Base-by-base conservation (phyloP, 1,140 invertebrate species). In the Camponotus pennsylvanicus region DNA sequence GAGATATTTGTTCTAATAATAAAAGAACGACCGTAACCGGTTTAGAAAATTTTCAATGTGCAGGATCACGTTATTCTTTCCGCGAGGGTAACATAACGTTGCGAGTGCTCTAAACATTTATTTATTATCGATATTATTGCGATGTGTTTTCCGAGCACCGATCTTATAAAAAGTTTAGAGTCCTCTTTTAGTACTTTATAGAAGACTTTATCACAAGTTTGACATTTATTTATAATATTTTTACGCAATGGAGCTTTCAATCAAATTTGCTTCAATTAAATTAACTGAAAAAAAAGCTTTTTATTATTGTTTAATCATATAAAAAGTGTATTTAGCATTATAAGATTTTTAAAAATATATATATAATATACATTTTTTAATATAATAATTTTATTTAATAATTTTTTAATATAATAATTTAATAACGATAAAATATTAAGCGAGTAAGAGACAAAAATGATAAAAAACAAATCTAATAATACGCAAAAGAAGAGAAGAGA, bases 1-100 rank as follows among this genome's bases (percentile, higher is more conserved):
- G 79, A 83, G 32, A 83, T 83, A 75, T 75, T 34, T 32, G 40
- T 73, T 32, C 42, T 83, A 63, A 83, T 75, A 75, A 73, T 52
- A 52, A 52, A 83, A 21, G 69, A 57, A 49, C 42, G 55, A 8
- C 4, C 45, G 40, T 32, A 34, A 61, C 55, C 69, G 27, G 55
- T 63, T 75, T 75, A 11, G 61, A 63, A 75, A 63, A 83, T 73
- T 83, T 83, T 49, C 55, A 75, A 52, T 3, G 18, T 21, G 34
- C 32, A 40, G 34, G n/a, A 3, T 52, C 42, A 40, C 32, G 18
- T n/a, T 32, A 45, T 52, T 59, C 18, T 21, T 75, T 73, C 7
- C 21, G 6, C 15, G 21, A 45, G 49, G 18, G 45, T 70, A 55
- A 67, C 13, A 67, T 57, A 69, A 11, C 13, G 27, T 21, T 18